These are phyloP conservation scores for Hormiphora californensis DNA, from an alignment of 37 sponge, comb jelly and placozoan genomes.

Conservation along the genomic window DNA sequence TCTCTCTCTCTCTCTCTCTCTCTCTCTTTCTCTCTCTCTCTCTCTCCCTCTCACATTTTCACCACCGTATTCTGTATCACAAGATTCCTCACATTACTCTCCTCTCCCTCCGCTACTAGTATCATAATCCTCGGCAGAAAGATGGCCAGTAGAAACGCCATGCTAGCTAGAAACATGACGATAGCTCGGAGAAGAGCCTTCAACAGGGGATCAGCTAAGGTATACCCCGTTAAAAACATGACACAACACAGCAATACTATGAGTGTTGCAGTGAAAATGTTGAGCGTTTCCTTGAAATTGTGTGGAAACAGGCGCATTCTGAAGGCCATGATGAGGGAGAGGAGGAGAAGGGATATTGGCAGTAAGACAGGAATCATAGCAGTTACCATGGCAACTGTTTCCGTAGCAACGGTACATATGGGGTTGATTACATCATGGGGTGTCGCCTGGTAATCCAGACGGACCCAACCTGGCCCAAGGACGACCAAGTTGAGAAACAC, in stretches of 20 bases:
- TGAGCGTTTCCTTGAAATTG: constrained; percentile 44
- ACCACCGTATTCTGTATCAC: too few species aligned
- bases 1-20: too few species aligned
- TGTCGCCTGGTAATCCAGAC: not conserved
- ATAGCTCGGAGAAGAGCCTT: not conserved
- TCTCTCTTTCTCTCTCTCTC: too few species aligned
- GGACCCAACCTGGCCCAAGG: constrained; percentile 1
- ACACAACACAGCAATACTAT: constrained; percentile 26
- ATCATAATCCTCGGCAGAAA: constrained; percentile 15
- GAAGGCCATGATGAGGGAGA: not conserved
- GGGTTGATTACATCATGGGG: not conserved
- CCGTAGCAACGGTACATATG: not conserved
- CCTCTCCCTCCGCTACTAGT: too few species aligned
- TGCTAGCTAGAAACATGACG: not conserved
- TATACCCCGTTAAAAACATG: constrained; percentile 16
- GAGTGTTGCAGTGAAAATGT: constrained; percentile 43
- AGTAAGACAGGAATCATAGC: not conserved
- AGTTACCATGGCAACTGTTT: too few species aligned
- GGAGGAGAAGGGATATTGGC: not conserved
- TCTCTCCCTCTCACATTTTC: too few species aligned
- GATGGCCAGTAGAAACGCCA: not conserved
- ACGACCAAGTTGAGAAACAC: not conserved
- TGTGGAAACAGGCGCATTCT: constrained; percentile 18
- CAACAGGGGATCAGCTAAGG: not conserved
- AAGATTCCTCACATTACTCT: too few species aligned